Evolutionary conservation across 2,888 invertebrate species (phyloP).

Genomic region (Heteromurus nitidus): DNA sequence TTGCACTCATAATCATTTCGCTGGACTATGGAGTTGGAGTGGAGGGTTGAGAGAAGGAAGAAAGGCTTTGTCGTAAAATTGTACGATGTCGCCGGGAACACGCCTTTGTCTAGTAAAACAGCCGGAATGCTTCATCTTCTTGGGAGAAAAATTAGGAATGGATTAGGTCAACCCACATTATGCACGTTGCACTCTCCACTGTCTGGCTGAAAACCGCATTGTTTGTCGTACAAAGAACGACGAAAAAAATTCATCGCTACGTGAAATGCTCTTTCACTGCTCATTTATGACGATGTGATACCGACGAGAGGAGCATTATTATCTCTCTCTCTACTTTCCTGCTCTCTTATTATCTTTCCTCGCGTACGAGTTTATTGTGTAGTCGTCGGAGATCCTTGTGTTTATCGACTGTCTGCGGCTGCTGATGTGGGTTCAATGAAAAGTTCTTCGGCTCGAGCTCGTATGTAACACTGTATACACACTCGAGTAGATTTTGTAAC

Average conservation of each 20-base stretch:
- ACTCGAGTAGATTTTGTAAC: conserved; percentile 26
- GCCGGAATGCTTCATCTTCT: conserved; percentile 16
- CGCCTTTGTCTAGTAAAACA: conserved; percentile 42
- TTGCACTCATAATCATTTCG: no score
- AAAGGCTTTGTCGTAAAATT: conserved; percentile 26
- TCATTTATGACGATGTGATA: no score
- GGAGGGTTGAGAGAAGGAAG: conserved; percentile 24
- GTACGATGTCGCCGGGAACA: conserved; percentile 25
- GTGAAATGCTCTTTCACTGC: no score
- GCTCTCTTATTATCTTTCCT: neutral
- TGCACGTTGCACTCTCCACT: conserved; percentile 17
- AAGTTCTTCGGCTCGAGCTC: neutral
- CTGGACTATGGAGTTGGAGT: no score
- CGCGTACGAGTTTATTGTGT: conserved; percentile 13
- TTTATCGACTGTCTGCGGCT: conserved; percentile 31
- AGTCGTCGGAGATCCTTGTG: conserved; percentile 20
- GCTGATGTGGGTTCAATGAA: conserved; percentile 7
- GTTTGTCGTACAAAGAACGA: no score
- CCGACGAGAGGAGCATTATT: neutral
- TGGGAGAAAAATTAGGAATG: conserved; percentile 37
- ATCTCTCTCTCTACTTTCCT: neutral
- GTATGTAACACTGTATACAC: conserved; percentile 30
- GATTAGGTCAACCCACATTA: conserved; percentile 41
- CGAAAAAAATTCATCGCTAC: no score
- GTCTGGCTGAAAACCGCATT: no score